A percentile compares a stretch with the other conserved stretches of the same genome.
Evolutionary conservation across 2,797 vertebrate genomes (phyloP).

Genomic region (Hafferia zeledoni): DNA sequence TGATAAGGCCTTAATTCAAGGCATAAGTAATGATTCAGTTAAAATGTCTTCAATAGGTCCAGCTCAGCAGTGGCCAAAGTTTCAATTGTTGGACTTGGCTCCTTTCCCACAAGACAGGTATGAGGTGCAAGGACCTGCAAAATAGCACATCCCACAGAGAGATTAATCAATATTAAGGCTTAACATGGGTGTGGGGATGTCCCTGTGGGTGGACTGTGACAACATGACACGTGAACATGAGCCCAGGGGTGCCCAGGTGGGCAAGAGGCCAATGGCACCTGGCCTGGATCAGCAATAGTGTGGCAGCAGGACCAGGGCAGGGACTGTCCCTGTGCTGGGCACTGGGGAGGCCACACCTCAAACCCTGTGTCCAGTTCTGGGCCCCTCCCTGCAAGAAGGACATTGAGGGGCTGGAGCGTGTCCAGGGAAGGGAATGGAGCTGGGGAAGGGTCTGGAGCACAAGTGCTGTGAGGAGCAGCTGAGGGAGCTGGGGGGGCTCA

Average conservation of each 20-base stretch:
- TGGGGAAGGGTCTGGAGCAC: neutral
- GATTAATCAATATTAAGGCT: neutral
- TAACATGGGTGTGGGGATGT: neutral
- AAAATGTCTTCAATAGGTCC: neutral
- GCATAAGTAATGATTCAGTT: neutral
- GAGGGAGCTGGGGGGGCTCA: neutral
- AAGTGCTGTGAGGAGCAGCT: neutral
- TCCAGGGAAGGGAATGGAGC: neutral
- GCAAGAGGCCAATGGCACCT: neutral
- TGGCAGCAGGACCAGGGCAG: neutral
- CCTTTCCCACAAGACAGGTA: fast-evolving
- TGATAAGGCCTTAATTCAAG: neutral
- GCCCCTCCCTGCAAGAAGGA: no score
- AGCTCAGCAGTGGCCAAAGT: neutral
- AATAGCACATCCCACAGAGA: neutral
- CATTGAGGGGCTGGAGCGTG: neutral
- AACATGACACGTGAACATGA: neutral
- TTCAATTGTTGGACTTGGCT: neutral
- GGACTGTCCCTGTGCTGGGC: no score
- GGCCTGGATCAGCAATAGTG: neutral
- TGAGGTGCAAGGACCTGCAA: neutral
- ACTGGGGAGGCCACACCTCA: no score
- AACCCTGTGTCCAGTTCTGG: no score
- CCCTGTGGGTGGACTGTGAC: neutral
- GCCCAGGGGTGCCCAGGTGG: neutral